A percentile compares a stretch with the other conserved stretches of the same genome.
These are phyloP conservation scores for Drosophila meridionalis DNA, from an alignment of 2,888 invertebrate species.

Conservation along the genomic window DNA sequence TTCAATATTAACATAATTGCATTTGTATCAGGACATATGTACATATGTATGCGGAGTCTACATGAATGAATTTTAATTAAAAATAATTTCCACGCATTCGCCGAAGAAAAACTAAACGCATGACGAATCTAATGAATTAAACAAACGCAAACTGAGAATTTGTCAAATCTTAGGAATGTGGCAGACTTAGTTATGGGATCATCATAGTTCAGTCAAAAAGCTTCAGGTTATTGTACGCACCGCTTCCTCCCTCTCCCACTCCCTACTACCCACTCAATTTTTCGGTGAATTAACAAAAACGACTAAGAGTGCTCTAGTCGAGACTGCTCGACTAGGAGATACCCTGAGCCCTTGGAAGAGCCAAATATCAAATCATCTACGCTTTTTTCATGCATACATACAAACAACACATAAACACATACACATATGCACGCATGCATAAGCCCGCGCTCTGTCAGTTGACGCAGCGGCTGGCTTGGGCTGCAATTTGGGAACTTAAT, in stretches of 20 bases:
- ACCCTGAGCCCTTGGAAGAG: too few species aligned
- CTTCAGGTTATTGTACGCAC: slow-evolving; percentile 36
- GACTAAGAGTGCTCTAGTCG: too few species aligned
- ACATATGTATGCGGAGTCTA: background rate
- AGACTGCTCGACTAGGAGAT: too few species aligned
- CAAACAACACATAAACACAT: too few species aligned
- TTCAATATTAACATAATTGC: background rate
- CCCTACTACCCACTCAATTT: background rate
- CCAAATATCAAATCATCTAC: too few species aligned
- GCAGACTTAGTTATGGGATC: slow-evolving; percentile 33
- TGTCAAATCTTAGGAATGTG: slow-evolving; percentile 44
- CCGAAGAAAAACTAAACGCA: slow-evolving; percentile 24
- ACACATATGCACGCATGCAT: too few species aligned
- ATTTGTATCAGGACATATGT: background rate
- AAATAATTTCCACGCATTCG: slow-evolving; percentile 59
- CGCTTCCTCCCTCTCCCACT: background rate
- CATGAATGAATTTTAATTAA: slow-evolving; percentile 37
- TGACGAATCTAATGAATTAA: slow-evolving; percentile 48
- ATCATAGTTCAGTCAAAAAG: slow-evolving; percentile 12
- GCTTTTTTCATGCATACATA: too few species aligned
- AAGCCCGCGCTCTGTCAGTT: too few species aligned
- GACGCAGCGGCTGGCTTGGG: too few species aligned
- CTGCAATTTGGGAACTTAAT: too few species aligned
- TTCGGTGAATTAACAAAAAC: slow-evolving; percentile 35
- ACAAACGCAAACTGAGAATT: slow-evolving; percentile 16